A percentile compares a stretch with the other conserved stretches of the same genome.
Evolutionary conservation across 2,113 vertebrate genomes (phyloP).

Genomic region (Centropus unirufus): DNA sequence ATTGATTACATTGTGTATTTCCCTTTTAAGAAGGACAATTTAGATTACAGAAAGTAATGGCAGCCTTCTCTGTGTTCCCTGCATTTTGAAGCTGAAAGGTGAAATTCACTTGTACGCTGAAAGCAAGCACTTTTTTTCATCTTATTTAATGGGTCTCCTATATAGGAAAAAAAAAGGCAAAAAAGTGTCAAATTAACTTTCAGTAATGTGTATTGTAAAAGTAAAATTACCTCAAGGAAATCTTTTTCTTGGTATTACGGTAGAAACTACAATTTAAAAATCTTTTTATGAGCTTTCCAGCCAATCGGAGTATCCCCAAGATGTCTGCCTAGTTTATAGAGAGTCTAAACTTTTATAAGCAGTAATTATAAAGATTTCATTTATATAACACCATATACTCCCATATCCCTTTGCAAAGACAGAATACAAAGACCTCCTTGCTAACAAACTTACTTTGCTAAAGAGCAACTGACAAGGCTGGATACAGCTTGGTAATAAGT

Average conservation of each 20-base stretch:
- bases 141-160: not conserved
- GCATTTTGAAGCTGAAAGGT: not conserved
- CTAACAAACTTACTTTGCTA: not conserved
- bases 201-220: not conserved
- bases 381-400: not conserved
- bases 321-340: not conserved
- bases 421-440: not conserved
- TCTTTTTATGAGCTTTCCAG: not conserved
- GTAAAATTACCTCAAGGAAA: not conserved
- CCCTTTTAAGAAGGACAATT: not conserved
- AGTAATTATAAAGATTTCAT: not conserved
- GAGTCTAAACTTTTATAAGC: not conserved
- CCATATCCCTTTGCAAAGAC: not conserved
- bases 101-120: not conserved
- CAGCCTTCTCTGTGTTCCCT: not conserved
- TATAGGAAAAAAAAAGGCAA: not conserved
- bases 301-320: not conserved
- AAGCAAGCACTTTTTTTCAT: not conserved
- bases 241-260: not conserved
- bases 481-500: not conserved
- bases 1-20: not conserved
- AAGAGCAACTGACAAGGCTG: not conserved
- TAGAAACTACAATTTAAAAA: not conserved
- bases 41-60: constrained; percentile 16
- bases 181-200: not conserved